phyloP scores from a whole-genome alignment of 92 coral and sea anemone genomes.

The Bergia sp. region DNA sequence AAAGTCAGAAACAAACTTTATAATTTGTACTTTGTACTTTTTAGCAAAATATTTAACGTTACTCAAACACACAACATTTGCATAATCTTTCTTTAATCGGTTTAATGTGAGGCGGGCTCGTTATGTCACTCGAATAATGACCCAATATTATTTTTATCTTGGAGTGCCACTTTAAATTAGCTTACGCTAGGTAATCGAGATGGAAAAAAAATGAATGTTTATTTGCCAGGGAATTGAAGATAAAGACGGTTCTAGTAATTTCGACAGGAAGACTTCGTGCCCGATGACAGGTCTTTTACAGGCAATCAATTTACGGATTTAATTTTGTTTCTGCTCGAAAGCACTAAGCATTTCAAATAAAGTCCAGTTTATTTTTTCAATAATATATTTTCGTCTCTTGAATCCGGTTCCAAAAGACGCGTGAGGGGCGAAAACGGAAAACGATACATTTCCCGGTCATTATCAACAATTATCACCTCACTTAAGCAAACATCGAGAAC shows the following conservation, averaged over 20 bases:
- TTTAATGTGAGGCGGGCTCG: neutral
- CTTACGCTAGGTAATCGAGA: neutral
- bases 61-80: neutral
- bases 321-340: conserved; percentile 6
- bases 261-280: conserved; percentile 6
- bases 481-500: conserved; percentile 6
- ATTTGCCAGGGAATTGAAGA: neutral
- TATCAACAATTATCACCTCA: conserved; percentile 30
- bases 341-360: conserved; percentile 28
- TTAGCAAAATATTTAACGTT: neutral
- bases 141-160: neutral
- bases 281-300: neutral
- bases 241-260: neutral
- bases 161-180: neutral
- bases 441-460: conserved; percentile 22
- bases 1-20: neutral
- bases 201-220: neutral
- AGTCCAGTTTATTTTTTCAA: neutral
- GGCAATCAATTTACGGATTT: neutral
- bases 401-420: conserved; percentile 3
- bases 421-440: neutral
- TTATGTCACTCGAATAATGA: neutral
- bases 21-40: neutral
- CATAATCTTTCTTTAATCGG: neutral
- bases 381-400: neutral